These are phyloP conservation scores for Hydrocynus forskahlii DNA, from an alignment of 2,797 vertebrate species.

Conservation along the genomic window DNA sequence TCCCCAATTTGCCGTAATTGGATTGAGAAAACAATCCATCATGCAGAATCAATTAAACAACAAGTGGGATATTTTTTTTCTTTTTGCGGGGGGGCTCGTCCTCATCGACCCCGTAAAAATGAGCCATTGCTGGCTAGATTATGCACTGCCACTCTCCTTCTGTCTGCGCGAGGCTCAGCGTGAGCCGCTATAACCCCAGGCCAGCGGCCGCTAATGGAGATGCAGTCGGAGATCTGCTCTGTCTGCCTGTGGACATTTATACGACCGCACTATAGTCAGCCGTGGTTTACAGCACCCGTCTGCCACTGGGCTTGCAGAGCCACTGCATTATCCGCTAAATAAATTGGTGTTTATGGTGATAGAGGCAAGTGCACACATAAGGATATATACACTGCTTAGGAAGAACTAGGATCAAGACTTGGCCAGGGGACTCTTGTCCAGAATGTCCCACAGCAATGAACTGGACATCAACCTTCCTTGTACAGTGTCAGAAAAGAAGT, in stretches of 20 bases:
- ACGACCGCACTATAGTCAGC: slow-evolving; percentile 39
- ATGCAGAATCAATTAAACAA: slow-evolving; percentile 64
- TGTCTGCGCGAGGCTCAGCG: slow-evolving; percentile 13
- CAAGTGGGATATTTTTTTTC: slow-evolving; percentile 56
- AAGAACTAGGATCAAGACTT: not conserved
- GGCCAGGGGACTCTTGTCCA: not conserved
- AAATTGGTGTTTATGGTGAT: slow-evolving; percentile 45
- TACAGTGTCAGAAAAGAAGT: not conserved
- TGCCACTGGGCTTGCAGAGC: not conserved
- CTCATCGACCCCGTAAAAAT: slow-evolving; percentile 55
- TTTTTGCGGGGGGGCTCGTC: slow-evolving; percentile 43
- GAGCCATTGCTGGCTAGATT: slow-evolving; percentile 49
- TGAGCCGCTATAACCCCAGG: slow-evolving; percentile 15
- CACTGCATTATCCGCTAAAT: slow-evolving; percentile 35
- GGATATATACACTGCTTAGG: slow-evolving; percentile 20
- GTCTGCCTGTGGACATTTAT: slow-evolving; percentile 53
- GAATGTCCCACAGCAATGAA: not conserved
- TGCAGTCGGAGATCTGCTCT: slow-evolving; percentile 42
- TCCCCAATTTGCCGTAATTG: slow-evolving; percentile 67
- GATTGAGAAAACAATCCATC: slow-evolving; percentile 68
- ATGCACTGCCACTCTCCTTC: slow-evolving; percentile 34
- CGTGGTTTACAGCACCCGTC: slow-evolving; percentile 50
- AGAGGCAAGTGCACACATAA: slow-evolving; percentile 39
- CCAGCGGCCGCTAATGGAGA: slow-evolving; percentile 50
- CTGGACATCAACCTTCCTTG: not conserved